Conservation (phyloP, 1,140 invertebrate species). For the Anastatus disparis region DNA sequence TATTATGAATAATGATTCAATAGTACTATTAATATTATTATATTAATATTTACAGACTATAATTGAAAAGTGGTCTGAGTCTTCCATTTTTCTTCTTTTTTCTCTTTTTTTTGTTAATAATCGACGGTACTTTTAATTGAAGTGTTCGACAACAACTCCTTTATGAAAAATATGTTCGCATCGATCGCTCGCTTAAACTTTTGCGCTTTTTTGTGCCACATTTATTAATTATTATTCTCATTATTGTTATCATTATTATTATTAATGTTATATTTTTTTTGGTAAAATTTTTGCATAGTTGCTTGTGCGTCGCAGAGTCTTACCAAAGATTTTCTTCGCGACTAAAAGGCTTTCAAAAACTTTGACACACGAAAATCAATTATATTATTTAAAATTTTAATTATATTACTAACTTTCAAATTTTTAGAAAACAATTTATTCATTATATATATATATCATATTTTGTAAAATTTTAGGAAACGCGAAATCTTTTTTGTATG, state of each 20-base stretch:
- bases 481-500: no score
- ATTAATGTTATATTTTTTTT: slow-evolving; percentile 2
- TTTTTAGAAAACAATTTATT: no score
- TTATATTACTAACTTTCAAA: no score
- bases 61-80: slow-evolving; percentile 38
- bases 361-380: no score
- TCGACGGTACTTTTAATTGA: not conserved
- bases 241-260: slow-evolving; percentile 18
- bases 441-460: no score
- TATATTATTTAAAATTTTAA: not conserved
- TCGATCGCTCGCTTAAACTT: slow-evolving; percentile 4
- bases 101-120: not conserved
- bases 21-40: slow-evolving; percentile 26
- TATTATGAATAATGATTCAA: slow-evolving; percentile 18
- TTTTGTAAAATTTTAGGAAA: no score
- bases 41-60: slow-evolving; percentile 38
- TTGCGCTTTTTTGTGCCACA: slow-evolving; percentile 13
- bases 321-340: not conserved
- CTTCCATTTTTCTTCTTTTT: not conserved
- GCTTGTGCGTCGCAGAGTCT: slow-evolving; percentile 3
- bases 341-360: slow-evolving; percentile 23
- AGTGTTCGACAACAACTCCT: slow-evolving; percentile 25
- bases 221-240: slow-evolving; percentile 3
- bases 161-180: slow-evolving; percentile 43
- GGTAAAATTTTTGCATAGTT: slow-evolving; percentile 11